Evolutionary conservation across 2,888 invertebrate species (phyloP).

Genomic region (Chrysolina americana): DNA sequence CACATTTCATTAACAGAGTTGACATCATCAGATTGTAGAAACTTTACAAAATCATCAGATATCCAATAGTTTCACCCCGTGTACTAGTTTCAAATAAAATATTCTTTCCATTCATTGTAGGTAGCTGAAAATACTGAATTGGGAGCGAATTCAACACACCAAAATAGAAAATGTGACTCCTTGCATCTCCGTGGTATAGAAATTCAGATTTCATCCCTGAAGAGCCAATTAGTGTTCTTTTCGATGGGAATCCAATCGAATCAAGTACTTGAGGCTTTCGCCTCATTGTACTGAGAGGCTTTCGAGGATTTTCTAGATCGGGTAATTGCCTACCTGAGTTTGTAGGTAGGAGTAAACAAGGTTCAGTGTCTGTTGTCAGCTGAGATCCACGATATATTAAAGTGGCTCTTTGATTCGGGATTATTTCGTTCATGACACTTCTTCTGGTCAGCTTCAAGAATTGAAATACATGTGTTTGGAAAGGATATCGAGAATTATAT

Average conservation of each 20-base stretch:
- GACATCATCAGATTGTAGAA: too few relatives aligned
- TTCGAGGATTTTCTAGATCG: not conserved
- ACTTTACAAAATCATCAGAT: too few relatives aligned
- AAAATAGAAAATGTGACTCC: not conserved
- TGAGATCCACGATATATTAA: not conserved
- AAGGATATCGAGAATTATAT: too few relatives aligned
- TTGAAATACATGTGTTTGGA: too few relatives aligned
- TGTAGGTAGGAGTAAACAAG: not conserved
- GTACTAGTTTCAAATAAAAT: too few relatives aligned
- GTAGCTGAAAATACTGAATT: too few relatives aligned
- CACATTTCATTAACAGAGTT: too few relatives aligned
- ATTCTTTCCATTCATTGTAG: too few relatives aligned
- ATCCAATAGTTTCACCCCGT: too few relatives aligned
- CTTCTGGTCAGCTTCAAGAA: too few relatives aligned
- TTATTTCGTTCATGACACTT: too few relatives aligned
- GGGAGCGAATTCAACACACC: too few relatives aligned
- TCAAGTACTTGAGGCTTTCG: constrained; percentile 2
- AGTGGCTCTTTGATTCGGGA: not conserved
- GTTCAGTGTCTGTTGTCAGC: not conserved
- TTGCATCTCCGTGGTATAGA: not conserved
- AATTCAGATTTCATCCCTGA: not conserved
- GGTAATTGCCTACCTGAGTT: not conserved
- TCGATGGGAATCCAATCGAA: constrained; percentile 8
- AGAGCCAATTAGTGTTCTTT: constrained; percentile 15
- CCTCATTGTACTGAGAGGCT: constrained; percentile 11